Base-by-base conservation (phyloP, 2,113 vertebrate genomes). In the Mastomys coucha region DNA sequence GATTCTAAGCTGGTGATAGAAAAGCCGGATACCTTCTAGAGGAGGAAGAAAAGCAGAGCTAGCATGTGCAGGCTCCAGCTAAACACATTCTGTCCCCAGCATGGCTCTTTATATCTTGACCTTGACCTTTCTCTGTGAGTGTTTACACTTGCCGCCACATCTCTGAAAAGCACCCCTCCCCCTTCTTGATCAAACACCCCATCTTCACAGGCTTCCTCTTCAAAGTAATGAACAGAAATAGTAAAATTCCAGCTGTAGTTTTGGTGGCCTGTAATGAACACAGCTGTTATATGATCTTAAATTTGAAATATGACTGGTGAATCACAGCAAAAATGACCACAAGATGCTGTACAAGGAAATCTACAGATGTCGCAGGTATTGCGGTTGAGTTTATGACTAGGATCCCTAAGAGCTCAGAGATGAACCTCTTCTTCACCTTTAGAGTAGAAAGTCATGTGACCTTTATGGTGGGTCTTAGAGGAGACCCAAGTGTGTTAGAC, bases 1-100 rank as follows among this genome's bases (percentile, higher is more conserved):
- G 31, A n/a, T 73, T 92, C n/a, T 95, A 89, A 45, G 58, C 53
- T 88, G 8, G 63, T 73, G 65, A 7, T 81, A 82, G 89, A 81
- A 19, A 92, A 87, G 76, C 53, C 36, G 7, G 33, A 14, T 22
- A n/a, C 89, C 78, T 45, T 76, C 20, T 4, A 72, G 33, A 24
- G 85, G 24, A 70, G 20, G 31, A 45, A 49, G 31, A 70, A 60
- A 45, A 63, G 24, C 42, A 75, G 53, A n/a, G 31, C 65, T 53
- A 26, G 26, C 12, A 17, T 22, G 80, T 70, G 3, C 19, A 86
- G 67, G 42, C 85, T 81, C n/a, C 28, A 81, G 77, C 93, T 63
- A 85, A 78, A 28, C 39, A 45, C 1, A 0, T 36, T 75, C 19
- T 88, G 0, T n/a, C 31, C 24, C 22, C 39, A 49, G 36, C 91